A percentile compares a stretch with the other conserved stretches of the same genome.
Conservation (phyloP, 2,888 invertebrate species). For the Hydriomena furcata region DNA sequence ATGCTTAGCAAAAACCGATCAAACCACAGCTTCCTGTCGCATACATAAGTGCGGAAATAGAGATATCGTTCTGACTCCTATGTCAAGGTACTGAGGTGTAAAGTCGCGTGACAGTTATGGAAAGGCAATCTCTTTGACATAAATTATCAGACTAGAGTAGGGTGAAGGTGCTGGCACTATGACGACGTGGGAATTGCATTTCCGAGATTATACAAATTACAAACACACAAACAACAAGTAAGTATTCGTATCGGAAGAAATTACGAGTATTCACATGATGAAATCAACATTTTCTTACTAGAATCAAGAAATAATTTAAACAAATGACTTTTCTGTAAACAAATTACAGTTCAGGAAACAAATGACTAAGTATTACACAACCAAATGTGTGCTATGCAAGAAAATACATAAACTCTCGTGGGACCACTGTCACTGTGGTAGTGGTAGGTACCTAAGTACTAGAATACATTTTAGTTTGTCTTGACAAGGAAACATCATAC, state of each 20-base stretch:
- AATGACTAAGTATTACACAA: no score
- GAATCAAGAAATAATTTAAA: no score
- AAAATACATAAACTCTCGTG: no score
- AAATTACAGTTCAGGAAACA: no score
- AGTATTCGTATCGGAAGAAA: constrained; percentile 10
- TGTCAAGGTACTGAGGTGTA: constrained; percentile 1
- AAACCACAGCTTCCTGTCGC: constrained; percentile 31
- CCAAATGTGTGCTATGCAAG: no score
- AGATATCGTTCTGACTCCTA: constrained; percentile 3
- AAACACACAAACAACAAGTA: no score
- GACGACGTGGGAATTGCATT: constrained; percentile 4
- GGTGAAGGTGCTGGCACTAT: constrained; percentile 9
- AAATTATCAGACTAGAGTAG: constrained; percentile 7
- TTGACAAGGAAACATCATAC: no score
- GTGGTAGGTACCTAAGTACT: no score
- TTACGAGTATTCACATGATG: background rate
- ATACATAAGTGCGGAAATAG: constrained; percentile 29
- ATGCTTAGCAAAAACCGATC: constrained; percentile 15
- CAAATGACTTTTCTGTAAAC: no score
- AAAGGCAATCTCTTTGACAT: constrained; percentile 9
- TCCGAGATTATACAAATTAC: constrained; percentile 3
- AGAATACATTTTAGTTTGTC: no score
- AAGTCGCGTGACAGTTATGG: constrained; percentile 7
- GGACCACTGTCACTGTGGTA: no score
- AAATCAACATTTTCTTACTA: no score